phyloP scores from a whole-genome alignment of 2,888 invertebrate species.

The Microctonus hyperodae region DNA sequence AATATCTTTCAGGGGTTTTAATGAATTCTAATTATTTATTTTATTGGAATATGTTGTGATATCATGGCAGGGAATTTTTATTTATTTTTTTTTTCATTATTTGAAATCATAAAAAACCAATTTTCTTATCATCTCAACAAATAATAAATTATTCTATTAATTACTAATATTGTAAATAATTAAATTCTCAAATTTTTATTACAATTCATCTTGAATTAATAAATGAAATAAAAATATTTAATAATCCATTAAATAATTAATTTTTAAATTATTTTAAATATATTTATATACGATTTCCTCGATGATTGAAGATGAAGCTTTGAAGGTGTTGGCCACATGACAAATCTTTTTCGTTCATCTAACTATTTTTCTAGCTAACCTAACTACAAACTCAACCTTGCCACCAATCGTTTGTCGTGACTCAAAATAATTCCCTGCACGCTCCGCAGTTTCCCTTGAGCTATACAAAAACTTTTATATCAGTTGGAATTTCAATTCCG shows the following conservation, averaged over 20 bases:
- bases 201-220: no score
- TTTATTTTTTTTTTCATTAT: background rate
- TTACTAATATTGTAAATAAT: no score
- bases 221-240: no score
- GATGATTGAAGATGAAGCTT: background rate
- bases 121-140: no score
- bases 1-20: no score
- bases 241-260: no score
- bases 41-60: background rate
- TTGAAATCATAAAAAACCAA: background rate
- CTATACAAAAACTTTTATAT: background rate
- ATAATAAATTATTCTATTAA: no score
- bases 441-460: slow-evolving; percentile 8
- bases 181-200: no score
- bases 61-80: background rate
- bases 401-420: slow-evolving; percentile 1
- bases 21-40: background rate
- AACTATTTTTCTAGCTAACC: background rate
- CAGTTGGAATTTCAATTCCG: slow-evolving; percentile 17
- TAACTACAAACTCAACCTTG: background rate
- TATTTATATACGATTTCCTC: no score
- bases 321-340: background rate
- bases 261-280: no score
- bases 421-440: slow-evolving; percentile 9
- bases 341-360: slow-evolving; percentile 7